Percentiles rank a stretch among this genome's conserved stretches.
Conservation (phyloP, 2,113 vertebrate species). For the Tachysurus fulvidraco region DNA sequence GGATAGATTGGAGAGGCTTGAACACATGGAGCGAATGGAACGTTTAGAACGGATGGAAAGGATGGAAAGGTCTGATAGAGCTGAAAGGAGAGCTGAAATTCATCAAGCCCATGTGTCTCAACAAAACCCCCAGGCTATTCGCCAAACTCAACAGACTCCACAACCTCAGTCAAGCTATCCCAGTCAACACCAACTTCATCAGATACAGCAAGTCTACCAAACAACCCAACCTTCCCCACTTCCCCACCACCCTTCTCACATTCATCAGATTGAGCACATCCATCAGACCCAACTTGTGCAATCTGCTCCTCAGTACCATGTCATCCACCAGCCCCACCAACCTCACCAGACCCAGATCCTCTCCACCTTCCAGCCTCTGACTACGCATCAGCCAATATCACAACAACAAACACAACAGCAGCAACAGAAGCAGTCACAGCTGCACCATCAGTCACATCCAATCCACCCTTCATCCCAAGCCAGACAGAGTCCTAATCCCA, state of each 20-base stretch:
- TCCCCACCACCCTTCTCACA: slow-evolving; percentile 69
- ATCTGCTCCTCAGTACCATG: slow-evolving; percentile 63
- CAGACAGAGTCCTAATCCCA: slow-evolving; percentile 61
- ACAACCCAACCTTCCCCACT: slow-evolving; percentile 63
- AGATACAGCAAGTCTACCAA: slow-evolving; percentile 52
- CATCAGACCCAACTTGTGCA: slow-evolving; percentile 66
- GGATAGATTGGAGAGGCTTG: slow-evolving; percentile 47
- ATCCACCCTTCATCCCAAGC: slow-evolving; percentile 64
- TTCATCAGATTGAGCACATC: slow-evolving; percentile 68
- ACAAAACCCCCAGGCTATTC: slow-evolving; percentile 26
- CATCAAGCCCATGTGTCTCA: slow-evolving; percentile 47
- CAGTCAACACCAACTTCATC: slow-evolving; percentile 67
- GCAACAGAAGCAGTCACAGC: slow-evolving; percentile 59
- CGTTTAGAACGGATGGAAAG: slow-evolving; percentile 27
- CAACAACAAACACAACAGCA: slow-evolving; percentile 27
- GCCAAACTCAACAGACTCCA: slow-evolving; percentile 29
- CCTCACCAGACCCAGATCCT: slow-evolving; percentile 63
- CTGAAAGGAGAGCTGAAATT: slow-evolving; percentile 54
- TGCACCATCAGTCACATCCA: slow-evolving; percentile 56
- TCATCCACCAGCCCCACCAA: slow-evolving; percentile 71
- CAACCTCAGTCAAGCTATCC: slow-evolving; percentile 66
- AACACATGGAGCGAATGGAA: slow-evolving; percentile 44
- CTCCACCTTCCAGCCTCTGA: slow-evolving; percentile 70
- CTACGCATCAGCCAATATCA: slow-evolving; percentile 58
- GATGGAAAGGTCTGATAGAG: slow-evolving; percentile 38